Base-by-base conservation (phyloP, 1,140 invertebrate genomes). In the Batillaria attramentaria region DNA sequence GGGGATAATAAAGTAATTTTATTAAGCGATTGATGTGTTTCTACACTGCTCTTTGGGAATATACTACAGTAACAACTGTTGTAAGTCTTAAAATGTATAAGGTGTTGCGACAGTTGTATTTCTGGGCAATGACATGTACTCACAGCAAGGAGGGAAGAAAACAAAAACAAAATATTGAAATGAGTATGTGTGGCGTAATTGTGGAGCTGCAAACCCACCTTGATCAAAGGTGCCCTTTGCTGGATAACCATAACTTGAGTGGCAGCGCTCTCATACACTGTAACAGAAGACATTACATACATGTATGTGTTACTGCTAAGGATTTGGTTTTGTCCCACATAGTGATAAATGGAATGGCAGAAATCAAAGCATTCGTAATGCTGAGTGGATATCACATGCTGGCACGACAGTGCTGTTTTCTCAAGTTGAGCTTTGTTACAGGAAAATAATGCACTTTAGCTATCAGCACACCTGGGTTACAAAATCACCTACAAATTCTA, bases 221-320 rank as follows among this genome's bases (percentile, higher is more conserved):
- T 85, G 10, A 89, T 90, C 20, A 95, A 88, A 28, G 95, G 93
- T 33, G 95, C 93, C 85, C 95, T 91, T 78, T 96, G 91, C 87
- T 96, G 95, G 72, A 96, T 83, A 8, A 93, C 91, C 42, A 94
- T 91, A n/a, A 95, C 78, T 85, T 94, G 94, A 41, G 90, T 88
- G 1, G 89, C 81, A 46, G 87, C 80, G 73, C 92, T 92, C 43
- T 92, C 88, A 87, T 94, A 95, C 62, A 95, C 88, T 92, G 95
- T 93, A 87, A 85, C 37, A 79, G 74, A 82, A 65, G 78, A 70
- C 20, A 72, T 73, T 69, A 68, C 28, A 43, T 39, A 37, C 33
- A 60, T 62, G 39, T 5, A 41, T 1, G 3, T 16, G 39, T 69
- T 39, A 24, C 33, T 39, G n/a, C 16, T 20, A 69, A 39, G 4